Conservation (phyloP, 2,113 vertebrate species). For the Tetraodon nigroviridis region DNA sequence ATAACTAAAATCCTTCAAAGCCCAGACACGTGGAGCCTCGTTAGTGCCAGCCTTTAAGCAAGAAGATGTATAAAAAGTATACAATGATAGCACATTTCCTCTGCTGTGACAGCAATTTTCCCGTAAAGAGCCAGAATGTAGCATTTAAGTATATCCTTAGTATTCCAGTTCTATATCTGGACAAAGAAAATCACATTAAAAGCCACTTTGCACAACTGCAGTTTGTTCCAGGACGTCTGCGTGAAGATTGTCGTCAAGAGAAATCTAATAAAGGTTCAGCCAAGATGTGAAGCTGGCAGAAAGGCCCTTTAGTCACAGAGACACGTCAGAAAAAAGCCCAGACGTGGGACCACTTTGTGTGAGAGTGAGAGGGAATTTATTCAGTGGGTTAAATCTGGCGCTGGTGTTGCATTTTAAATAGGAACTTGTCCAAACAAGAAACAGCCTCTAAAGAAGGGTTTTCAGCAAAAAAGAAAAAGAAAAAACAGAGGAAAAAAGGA, state of each 20-base stretch:
- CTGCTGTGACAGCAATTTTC: conserved; percentile 18
- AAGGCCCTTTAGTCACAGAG: conserved; percentile 47
- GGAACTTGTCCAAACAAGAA: conserved; percentile 78
- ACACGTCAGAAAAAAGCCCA: conserved; percentile 71
- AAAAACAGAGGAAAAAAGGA: conserved; percentile 7
- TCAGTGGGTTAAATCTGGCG: conserved; percentile 70
- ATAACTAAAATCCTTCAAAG: too few relatives aligned
- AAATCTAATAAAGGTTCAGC: conserved; percentile 27
- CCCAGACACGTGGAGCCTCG: too few relatives aligned
- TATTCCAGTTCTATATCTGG: conserved; percentile 22
- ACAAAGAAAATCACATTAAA: conserved; percentile 27
- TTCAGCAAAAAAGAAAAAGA: conserved; percentile 54
- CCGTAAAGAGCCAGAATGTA: conserved; percentile 30
- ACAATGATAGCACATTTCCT: conserved; percentile 10
- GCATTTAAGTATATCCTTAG: conserved; percentile 15
- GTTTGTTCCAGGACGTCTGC: conserved; percentile 15
- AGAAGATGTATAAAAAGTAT: conserved; percentile 9
- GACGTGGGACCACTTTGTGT: conserved; percentile 63
- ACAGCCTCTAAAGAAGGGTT: conserved; percentile 65
- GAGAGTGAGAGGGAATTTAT: not conserved
- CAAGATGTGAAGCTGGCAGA: conserved; percentile 46
- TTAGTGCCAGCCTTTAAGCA: conserved; percentile 1
- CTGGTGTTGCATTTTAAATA: conserved; percentile 76
- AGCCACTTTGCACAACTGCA: conserved; percentile 17
- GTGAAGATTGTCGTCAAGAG: conserved; percentile 17